Percentiles rank a stretch among this genome's conserved stretches.
These are phyloP conservation scores for Thunnus thynnus DNA, from an alignment of 2,113 vertebrate genomes.

Conservation along the genomic window DNA sequence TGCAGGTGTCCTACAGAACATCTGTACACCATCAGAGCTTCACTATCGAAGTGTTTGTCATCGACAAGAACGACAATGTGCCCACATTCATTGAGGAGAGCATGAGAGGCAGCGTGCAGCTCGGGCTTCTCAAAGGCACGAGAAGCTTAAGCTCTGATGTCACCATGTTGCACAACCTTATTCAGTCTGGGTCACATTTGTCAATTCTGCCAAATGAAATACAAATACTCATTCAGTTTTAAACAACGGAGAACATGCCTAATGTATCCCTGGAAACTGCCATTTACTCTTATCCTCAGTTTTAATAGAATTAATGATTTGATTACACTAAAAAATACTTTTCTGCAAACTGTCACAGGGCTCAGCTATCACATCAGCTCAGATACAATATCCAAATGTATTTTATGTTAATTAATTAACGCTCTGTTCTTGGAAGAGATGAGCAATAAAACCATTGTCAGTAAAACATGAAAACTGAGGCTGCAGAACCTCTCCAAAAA, in stretches of 20 bases:
- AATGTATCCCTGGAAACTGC: neutral
- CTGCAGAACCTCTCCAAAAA: neutral
- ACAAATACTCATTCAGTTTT: neutral
- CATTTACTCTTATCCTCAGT: neutral
- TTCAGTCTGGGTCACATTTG: neutral
- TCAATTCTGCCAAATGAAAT: neutral
- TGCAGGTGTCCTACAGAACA: constrained; percentile 80
- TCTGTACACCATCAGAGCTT: constrained; percentile 80
- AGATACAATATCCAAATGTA: neutral
- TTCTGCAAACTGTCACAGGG: neutral
- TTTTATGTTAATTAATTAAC: neutral
- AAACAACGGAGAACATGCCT: neutral
- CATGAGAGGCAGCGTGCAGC: constrained; percentile 85
- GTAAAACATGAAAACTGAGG: neutral
- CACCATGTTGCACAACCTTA: neutral
- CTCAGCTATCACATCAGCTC: neutral
- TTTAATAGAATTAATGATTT: neutral
- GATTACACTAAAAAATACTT: neutral
- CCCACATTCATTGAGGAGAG: constrained; percentile 81
- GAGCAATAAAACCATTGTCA: neutral
- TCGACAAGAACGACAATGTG: constrained; percentile 86
- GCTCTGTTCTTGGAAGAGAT: neutral
- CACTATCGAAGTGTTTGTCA: constrained; percentile 81
- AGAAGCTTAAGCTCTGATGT: constrained; percentile 12
- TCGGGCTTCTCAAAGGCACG: constrained; percentile 84